Percentiles rank a stretch among this genome's conserved stretches.
phyloP scores from a whole-genome alignment of 2,113 vertebrate genomes.

The Mohoua ochrocephala region DNA sequence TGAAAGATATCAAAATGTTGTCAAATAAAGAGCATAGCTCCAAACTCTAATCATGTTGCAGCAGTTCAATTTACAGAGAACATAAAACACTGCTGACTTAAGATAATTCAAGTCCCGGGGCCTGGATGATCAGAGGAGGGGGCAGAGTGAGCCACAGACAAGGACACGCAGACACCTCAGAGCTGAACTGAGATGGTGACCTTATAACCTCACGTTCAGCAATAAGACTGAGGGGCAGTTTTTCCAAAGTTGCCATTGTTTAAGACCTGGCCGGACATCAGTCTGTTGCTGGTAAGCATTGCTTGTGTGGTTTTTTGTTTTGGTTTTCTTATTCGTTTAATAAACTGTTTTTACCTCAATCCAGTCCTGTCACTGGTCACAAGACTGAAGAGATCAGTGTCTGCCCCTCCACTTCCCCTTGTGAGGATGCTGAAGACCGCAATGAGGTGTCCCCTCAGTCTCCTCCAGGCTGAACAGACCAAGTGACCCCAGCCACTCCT shows the following conservation, averaged over 20 bases:
- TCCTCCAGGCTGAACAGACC: neutral
- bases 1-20: neutral
- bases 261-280: neutral
- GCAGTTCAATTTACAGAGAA: constrained; percentile 46
- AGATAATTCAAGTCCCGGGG: constrained; percentile 2
- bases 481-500: too few species aligned
- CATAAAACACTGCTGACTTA: constrained; percentile 18
- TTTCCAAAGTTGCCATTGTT: neutral
- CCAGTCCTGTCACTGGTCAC: neutral
- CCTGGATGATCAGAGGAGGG: neutral
- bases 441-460: neutral
- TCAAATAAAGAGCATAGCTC: neutral
- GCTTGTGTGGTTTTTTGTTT: neutral
- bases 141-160: neutral
- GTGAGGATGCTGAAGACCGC: neutral
- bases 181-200: neutral
- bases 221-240: neutral
- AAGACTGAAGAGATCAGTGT: neutral
- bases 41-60: neutral
- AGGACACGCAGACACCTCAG: neutral
- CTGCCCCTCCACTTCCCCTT: too few species aligned
- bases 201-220: neutral
- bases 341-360: neutral
- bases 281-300: neutral
- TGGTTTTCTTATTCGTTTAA: neutral